phyloP scores from a whole-genome alignment of 2,888 invertebrate genomes.

The Herminia tarsipennalis region DNA sequence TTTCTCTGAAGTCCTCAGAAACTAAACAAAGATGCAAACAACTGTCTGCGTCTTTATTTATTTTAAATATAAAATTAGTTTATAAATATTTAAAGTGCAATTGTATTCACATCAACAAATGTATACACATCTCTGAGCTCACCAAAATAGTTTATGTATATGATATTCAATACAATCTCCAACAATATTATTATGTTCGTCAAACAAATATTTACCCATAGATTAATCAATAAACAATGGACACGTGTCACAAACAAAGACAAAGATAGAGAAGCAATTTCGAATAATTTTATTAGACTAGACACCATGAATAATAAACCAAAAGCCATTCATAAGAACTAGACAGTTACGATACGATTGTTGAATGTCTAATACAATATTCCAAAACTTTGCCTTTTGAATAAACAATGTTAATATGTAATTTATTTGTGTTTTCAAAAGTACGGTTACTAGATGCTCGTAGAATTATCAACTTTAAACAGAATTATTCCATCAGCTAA shows the following conservation, averaged over 20 bases:
- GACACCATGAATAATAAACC: conserved; percentile 29
- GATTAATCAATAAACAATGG: conserved; percentile 12
- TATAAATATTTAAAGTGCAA: no score
- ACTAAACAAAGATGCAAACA: no score
- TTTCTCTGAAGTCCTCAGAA: no score
- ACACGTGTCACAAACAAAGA: conserved; percentile 18
- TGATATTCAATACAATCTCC: no score
- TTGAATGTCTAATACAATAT: conserved; percentile 44
- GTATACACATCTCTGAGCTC: no score
- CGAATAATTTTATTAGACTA: conserved; percentile 21
- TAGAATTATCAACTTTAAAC: conserved; percentile 1
- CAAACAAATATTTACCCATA: not conserved
- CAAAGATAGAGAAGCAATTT: conserved; percentile 16
- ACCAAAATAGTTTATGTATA: no score
- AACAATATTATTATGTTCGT: no score
- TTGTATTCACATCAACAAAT: no score
- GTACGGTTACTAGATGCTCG: conserved; percentile 19
- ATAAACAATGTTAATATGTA: conserved; percentile 24
- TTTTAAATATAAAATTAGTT: no score
- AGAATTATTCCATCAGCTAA: no score
- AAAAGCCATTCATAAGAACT: conserved; percentile 48
- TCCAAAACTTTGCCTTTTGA: conserved; percentile 21
- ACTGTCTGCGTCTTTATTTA: no score
- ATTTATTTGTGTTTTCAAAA: conserved; percentile 30
- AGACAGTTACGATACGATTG: conserved; percentile 46